These are phyloP conservation scores for Archivesica marissinica DNA, from an alignment of 1,140 invertebrate species.

Conservation along the genomic window DNA sequence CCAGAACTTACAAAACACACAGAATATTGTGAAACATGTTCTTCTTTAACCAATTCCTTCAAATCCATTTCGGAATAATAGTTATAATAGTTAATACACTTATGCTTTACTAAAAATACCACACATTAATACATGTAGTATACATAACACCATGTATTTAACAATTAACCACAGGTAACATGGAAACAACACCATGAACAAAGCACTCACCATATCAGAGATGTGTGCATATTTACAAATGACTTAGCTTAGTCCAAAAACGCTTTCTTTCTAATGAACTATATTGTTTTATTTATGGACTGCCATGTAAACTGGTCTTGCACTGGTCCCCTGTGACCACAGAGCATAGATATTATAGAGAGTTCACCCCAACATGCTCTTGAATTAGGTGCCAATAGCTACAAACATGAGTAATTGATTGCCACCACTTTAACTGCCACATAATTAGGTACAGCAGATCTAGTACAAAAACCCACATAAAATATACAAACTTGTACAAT, in stretches of 20 bases:
- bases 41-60: neutral
- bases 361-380: neutral
- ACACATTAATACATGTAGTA: neutral
- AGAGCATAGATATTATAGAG: neutral
- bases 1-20: too few species aligned
- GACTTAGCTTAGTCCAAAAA: neutral
- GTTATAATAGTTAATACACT: neutral
- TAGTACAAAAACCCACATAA: neutral
- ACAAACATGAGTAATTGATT: neutral
- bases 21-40: neutral
- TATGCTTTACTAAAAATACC: neutral
- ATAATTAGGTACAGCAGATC: neutral
- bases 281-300: conserved; percentile 22
- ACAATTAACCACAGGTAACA: neutral
- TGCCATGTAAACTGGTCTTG: neutral
- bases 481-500: neutral
- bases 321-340: neutral
- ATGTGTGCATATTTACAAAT: neutral
- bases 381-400: neutral
- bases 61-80: neutral
- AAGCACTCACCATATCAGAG: neutral
- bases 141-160: neutral
- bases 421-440: neutral
- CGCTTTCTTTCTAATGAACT: conserved; percentile 2
- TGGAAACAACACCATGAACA: neutral